Base-by-base conservation (phyloP, 1,140 invertebrate genomes). In the Drosophila elegans region DNA sequence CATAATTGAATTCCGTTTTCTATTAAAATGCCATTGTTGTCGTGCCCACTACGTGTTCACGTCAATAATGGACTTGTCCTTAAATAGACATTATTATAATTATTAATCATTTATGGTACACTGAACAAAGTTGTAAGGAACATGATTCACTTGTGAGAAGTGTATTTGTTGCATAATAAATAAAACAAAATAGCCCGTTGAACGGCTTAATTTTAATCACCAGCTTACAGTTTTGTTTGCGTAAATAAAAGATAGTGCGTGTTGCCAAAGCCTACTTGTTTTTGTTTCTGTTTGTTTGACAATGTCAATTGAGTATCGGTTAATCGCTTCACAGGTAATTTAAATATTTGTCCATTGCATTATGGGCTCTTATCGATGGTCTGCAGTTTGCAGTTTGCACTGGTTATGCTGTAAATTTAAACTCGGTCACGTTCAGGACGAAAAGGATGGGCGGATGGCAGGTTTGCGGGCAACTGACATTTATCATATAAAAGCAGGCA, bases 1-100 rank as follows among this genome's bases (percentile, higher is more conserved):
- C 77, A 69, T 80, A 80, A 84, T 84, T 80, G 25, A 77, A 77
- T 80, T 76, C 60, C 41, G 38, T 32, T 32, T 32, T 41, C 16
- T 48, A 76, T 76, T 76, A 84, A 75, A 54, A 60, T 76, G 80
- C 57, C 64, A 56, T 80, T 71, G 57, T 66, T 74, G 73, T 66
- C 71, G 36, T 51, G 34, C 16, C 48, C 32, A 34, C 29, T 39
- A 56, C 34, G 39, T 64, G 59, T 32, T 27, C 27, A 36, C 46
- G 36, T 34, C 27, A 46, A 36, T 71, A 56, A 69, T 71, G 51
- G 36, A 39, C 34, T 39, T 48, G 41, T 71, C 49, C 32, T 52
- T 36, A 45, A 41, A 52, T 25, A 46, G 52, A 52, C 44, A 36
- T 7, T 4, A 42, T 2, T 21, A 11, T 27, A 64, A 2, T 12